These are phyloP conservation scores for Bryconaethiops microstoma DNA, from an alignment of 2,797 vertebrate species.

Conservation along the genomic window DNA sequence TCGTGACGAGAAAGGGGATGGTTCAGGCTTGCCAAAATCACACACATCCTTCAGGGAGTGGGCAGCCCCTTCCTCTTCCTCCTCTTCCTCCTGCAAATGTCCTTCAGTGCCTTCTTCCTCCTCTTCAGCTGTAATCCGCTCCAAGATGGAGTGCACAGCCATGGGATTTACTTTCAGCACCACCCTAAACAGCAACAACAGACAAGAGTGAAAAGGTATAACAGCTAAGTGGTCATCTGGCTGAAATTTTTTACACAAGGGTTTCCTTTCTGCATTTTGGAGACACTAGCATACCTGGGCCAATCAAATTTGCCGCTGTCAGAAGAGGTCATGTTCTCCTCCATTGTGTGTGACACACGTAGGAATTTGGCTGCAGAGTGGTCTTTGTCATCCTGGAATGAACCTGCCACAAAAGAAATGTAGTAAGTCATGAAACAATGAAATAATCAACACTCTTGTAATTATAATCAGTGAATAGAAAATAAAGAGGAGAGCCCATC, in stretches of 20 bases:
- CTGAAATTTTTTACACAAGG: background rate
- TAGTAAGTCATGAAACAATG: background rate
- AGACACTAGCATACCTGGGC: conserved; percentile 83
- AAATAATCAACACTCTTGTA: background rate
- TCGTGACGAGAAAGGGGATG: conserved; percentile 96
- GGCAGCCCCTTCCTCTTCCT: conserved; percentile 91
- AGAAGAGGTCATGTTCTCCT: conserved; percentile 88
- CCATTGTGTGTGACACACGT: conserved; percentile 87
- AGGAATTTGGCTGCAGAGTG: conserved; percentile 82
- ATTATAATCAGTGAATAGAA: background rate
- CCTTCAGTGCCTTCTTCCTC: conserved; percentile 84
- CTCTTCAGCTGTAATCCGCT: conserved; percentile 90
- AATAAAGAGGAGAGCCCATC: no score
- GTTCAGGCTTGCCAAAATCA: conserved; percentile 93
- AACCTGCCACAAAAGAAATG: conserved; percentile 72
- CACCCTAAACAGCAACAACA: conserved; percentile 73
- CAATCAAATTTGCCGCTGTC: conserved; percentile 94
- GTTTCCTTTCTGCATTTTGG: background rate
- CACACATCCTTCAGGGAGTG: conserved; percentile 98
- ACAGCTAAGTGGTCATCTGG: background rate
- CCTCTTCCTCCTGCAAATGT: conserved; percentile 90
- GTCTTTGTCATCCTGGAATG: conserved; percentile 87
- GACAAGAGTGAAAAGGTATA: conserved; percentile 14
- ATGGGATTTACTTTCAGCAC: conserved; percentile 94
- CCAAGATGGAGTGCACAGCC: conserved; percentile 93